Evolutionary conservation across 2,113 vertebrate species (phyloP), one percentile per base, ranked within the genome.

Genomic region (Centropus bengalensis): DNA sequence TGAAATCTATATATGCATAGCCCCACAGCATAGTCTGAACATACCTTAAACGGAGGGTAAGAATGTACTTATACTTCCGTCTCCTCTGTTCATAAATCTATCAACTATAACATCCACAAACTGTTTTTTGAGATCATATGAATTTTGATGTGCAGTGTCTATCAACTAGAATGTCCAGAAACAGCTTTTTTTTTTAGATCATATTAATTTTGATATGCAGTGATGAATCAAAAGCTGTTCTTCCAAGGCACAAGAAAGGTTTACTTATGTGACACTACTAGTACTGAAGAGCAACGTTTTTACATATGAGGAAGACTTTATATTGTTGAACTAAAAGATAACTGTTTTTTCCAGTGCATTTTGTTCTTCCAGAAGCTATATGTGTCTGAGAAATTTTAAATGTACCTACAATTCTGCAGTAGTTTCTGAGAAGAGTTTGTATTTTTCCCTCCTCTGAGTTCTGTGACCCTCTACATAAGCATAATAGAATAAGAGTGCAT

Each of bases 401-500:
- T 47, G 42, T 19, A 12, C 83, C 60, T 82, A 52, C 68, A 88
- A 91, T 67, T 80, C 55, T 56, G 6, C 30, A 91, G 23, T 23
- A 68, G 21, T 55, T 88, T 38, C 40, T 68, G 49, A 70, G 45
- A 23, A 77, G 49, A 32, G 3, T n/a, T 88, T 3, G 5, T 75
- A 47, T 4, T 30, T 30, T 36, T 9, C 5, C 5, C 20, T 28
- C 20, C 19, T 17, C 44, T 38, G 30, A 15, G 10, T 82, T 86
- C 55, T 81, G 36, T 78, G 62, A 68, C 51, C 27, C 60, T 94
- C 68, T 86, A 85, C 62, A 91, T 91, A 95, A 91, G 67, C 85
- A 83, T 95, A 97, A 97, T 60, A 93, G 91, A 97, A 98, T 98
- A 95, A 96, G 76, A 77, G 93, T 96, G 88, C 84, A 96, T 97